Conservation (phyloP, 2,113 vertebrate species). For the Candoia aspera region DNA sequence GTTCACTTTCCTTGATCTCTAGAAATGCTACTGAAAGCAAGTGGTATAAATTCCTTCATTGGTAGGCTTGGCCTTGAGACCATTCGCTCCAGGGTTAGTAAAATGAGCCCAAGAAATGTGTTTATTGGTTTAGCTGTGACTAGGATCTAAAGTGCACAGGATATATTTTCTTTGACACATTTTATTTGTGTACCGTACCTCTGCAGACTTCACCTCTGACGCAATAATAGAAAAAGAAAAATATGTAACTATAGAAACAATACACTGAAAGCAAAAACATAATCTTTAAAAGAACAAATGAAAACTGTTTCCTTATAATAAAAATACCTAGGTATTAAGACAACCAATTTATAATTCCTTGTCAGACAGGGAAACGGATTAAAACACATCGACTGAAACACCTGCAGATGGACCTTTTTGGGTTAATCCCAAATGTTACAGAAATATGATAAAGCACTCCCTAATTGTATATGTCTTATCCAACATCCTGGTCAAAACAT, state of each 20-base stretch:
- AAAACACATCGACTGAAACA: not conserved
- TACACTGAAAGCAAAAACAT: not conserved
- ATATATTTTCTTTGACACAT: not conserved
- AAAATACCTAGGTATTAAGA: not conserved
- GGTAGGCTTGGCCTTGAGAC: not conserved
- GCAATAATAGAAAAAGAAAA: not conserved
- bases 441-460: not conserved
- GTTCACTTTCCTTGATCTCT: not conserved
- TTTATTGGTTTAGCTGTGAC: not conserved
- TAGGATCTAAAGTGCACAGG: not conserved
- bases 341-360: not conserved
- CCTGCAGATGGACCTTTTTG: not conserved
- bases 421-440: not conserved
- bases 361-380: not conserved
- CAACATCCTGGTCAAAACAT: not conserved
- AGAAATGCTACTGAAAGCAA: not conserved
- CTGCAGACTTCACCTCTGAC: not conserved
- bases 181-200: not conserved
- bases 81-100: not conserved
- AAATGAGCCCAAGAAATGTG: not conserved
- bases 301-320: not conserved
- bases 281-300: not conserved
- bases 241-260: not conserved
- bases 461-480: not conserved
- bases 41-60: not conserved